Conservation (phyloP, 2,888 invertebrate genomes). For the Megalurothrips usitatus region DNA sequence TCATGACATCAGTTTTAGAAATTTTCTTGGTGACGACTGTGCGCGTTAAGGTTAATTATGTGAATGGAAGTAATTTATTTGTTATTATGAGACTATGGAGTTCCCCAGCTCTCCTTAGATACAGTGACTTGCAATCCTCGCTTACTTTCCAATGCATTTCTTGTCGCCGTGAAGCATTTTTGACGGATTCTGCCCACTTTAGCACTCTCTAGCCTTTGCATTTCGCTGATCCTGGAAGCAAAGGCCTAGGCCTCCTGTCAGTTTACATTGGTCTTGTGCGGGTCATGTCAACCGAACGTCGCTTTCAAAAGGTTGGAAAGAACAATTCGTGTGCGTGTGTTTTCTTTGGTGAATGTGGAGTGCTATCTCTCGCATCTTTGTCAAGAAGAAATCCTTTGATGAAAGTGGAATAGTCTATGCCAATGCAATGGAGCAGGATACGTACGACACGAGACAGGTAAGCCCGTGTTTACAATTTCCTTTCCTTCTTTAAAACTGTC, state of each 20-base stretch:
- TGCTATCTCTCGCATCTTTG: slow-evolving; percentile 16
- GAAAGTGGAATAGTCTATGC: slow-evolving; percentile 24
- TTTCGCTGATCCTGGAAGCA: not conserved
- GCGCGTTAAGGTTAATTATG: slow-evolving; percentile 21
- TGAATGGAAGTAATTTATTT: slow-evolving; percentile 5
- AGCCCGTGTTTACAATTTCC: not conserved
- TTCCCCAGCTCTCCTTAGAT: not conserved
- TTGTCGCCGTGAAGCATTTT: not conserved
- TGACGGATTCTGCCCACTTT: not conserved
- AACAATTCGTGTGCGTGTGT: slow-evolving; percentile 12
- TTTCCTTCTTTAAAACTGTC: not conserved
- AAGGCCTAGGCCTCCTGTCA: slow-evolving; percentile 23
- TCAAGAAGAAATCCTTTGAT: slow-evolving; percentile 25
- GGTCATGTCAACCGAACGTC: slow-evolving; percentile 24
- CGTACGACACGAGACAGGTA: slow-evolving; percentile 23
- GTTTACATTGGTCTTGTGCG: slow-evolving; percentile 13
- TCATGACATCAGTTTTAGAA: slow-evolving; percentile 20
- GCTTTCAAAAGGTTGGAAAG: not conserved
- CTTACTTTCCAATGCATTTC: not conserved
- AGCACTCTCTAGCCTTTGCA: slow-evolving; percentile 5
- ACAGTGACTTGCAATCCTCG: not conserved
- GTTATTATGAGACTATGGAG: slow-evolving; percentile 14
- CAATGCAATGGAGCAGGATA: slow-evolving; percentile 26
- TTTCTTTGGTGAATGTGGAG: not conserved
- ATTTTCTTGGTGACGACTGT: slow-evolving; percentile 24